These are phyloP conservation scores for Cryptus viduatorius DNA, from an alignment of 2,888 invertebrate genomes.

Conservation along the genomic window DNA sequence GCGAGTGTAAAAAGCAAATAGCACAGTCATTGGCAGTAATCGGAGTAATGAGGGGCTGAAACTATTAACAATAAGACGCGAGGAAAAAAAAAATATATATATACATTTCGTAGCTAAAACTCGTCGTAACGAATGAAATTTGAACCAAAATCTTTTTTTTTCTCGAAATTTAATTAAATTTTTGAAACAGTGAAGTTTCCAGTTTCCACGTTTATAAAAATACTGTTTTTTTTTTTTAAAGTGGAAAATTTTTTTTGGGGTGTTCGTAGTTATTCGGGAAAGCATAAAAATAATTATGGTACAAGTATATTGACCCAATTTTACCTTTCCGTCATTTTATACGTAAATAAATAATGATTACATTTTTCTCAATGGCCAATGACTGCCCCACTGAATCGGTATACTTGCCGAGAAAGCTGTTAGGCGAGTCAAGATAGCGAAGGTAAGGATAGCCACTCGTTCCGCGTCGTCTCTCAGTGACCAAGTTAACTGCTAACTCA, in stretches of 20 bases:
- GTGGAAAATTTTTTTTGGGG: too few relatives aligned
- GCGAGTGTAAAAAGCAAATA: neutral
- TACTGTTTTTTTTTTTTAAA: too few relatives aligned
- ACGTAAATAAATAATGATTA: neutral
- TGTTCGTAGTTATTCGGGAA: too few relatives aligned
- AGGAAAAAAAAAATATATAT: neutral
- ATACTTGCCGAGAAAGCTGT: neutral
- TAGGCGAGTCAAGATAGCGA: conserved; percentile 1
- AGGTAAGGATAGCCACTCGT: conserved; percentile 52
- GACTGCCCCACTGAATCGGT: neutral
- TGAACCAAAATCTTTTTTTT: too few relatives aligned
- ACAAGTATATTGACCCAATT: neutral
- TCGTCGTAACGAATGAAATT: too few relatives aligned
- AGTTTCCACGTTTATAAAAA: too few relatives aligned
- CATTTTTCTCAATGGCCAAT: neutral
- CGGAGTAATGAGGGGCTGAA: neutral
- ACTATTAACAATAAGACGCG: too few relatives aligned
- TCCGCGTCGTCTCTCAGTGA: conserved; percentile 53
- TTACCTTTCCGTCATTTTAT: neutral
- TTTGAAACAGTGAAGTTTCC: too few relatives aligned
- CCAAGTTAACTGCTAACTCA: conserved; percentile 77
- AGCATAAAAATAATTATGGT: too few relatives aligned
- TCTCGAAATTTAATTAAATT: too few relatives aligned
- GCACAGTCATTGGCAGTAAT: neutral
- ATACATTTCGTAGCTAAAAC: neutral